These are phyloP conservation scores for Triops longicaudatus DNA, from an alignment of 1,140 invertebrate species.

Conservation along the genomic window DNA sequence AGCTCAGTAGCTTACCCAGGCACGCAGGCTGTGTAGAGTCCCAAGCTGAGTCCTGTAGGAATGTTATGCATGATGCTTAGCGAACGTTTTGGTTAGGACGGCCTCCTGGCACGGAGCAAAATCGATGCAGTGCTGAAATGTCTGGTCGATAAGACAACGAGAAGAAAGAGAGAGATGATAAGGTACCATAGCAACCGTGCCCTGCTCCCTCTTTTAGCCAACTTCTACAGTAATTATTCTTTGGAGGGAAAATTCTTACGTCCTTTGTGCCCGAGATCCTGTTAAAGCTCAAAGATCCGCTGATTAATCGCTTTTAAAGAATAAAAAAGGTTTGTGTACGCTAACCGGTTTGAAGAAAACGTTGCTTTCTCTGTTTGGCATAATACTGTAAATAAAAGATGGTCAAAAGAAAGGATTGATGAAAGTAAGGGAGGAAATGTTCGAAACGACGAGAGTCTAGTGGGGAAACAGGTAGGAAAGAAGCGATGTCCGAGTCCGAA, in stretches of 20 bases:
- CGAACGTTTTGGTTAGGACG: neutral
- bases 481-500: too few species aligned
- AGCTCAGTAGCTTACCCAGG: too few species aligned
- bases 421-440: too few species aligned
- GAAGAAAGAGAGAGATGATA: neutral
- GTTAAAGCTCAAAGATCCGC: neutral
- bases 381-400: too few species aligned
- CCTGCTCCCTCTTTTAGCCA: neutral
- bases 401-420: too few species aligned
- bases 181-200: neutral
- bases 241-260: constrained; percentile 4
- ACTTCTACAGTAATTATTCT: neutral
- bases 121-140: neutral
- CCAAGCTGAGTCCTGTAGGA: neutral
- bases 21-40: too few species aligned
- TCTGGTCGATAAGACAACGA: constrained; percentile 10
- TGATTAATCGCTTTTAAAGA: neutral
- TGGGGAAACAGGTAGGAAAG: too few species aligned
- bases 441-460: too few species aligned
- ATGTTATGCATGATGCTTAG: neutral
- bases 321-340: neutral
- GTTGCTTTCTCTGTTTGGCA: neutral
- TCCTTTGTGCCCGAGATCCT: neutral
- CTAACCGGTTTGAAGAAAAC: neutral
- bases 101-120: neutral